phyloP scores from a whole-genome alignment of 2,888 invertebrate genomes.

The Temnothorax rugatulus region DNA sequence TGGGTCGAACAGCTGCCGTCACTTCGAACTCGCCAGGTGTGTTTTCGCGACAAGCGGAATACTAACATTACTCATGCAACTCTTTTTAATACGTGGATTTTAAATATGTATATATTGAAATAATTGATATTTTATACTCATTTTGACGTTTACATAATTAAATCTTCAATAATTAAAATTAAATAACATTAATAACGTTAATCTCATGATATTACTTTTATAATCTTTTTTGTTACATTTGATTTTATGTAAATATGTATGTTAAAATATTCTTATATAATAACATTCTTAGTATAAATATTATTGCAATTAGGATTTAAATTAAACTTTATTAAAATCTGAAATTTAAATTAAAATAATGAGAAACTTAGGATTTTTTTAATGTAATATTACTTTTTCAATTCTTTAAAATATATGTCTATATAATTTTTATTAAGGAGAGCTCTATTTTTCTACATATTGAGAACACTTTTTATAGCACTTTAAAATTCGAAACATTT shows the following conservation, averaged over 20 bases:
- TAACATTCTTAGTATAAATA: background rate
- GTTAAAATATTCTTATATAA: background rate
- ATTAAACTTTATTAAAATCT: background rate
- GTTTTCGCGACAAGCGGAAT: conserved; percentile 7
- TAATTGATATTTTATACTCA: background rate
- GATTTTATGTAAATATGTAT: background rate
- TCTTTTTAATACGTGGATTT: background rate
- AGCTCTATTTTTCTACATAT: background rate
- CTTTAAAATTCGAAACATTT: background rate
- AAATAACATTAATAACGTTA: background rate
- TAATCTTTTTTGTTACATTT: background rate
- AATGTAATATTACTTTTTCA: background rate
- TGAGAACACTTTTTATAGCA: background rate
- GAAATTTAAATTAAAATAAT: background rate
- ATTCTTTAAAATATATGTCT: background rate
- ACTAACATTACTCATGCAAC: background rate
- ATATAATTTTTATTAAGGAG: background rate
- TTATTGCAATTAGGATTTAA: background rate
- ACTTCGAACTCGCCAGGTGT: conserved; percentile 6
- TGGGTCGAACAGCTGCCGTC: conserved; percentile 44
- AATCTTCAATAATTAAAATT: background rate
- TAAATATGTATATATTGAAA: background rate
- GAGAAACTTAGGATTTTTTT: background rate
- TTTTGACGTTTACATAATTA: background rate
- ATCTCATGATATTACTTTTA: background rate